Evolutionary conservation across 2,888 invertebrate genomes (phyloP), one percentile per base, ranked within the genome.

Genomic region (Aphidoletes aphidimyza): DNA sequence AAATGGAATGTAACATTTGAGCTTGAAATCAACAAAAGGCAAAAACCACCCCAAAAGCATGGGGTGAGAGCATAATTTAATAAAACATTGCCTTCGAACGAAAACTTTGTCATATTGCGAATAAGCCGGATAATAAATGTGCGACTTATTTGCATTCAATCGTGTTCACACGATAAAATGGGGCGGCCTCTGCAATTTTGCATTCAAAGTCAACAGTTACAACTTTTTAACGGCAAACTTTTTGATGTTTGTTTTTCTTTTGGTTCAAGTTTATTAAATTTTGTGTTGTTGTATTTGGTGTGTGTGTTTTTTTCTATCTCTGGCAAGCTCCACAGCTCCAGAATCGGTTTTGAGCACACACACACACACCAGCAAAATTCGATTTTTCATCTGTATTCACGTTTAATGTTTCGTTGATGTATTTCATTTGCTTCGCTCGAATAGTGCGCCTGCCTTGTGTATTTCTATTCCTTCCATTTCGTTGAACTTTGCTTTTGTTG

Each of bases 61-160:
- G 37, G 81, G 37, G 37, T 69, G 81, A 81, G 81, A 81, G 37
- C 6, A 37, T 81, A 81, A 81, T 81, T 81, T 81, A 81, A 81
- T 81, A 81, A 81, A 81, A 37, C 37, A 81, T 81, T 81, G 81
- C 37, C 81, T 3, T 37, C 19, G 37, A 81, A 37, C 8, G n/a
- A n/a, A 81, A 81, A 81, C 37, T 81, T 81, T n/a, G 81, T 81
- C n/a, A 81, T n/a, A 37, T 22, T 37, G 37, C 37, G 14, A 54
- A 54, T n/a, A n/a, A 8, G 54, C 30, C 34, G 3, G n/a, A 69
- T 69, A 54, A 54, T 26, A 54, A 54, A 54, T 54, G 3, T 26
- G 26, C 54, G 26, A 54, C 26, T 2, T 54, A 22, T 69, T 54
- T 54, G 54, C 22, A 69, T 69, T 30, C n/a, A n/a, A n/a, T 14